These are phyloP conservation scores for Terrapene triunguis DNA, from an alignment of 2,113 vertebrate species.

Conservation along the genomic window DNA sequence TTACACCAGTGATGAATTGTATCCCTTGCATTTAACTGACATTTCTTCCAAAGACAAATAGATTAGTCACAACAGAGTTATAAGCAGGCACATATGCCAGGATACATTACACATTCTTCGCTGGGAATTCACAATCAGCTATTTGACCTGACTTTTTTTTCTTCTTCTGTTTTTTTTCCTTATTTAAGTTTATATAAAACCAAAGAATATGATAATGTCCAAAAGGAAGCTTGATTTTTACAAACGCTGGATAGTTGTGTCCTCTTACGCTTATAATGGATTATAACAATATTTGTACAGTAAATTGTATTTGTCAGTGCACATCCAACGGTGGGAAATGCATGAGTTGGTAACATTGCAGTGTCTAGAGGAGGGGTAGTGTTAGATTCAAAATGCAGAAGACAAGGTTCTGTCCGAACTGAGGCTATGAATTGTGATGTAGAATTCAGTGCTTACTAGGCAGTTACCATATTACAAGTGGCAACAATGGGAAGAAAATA, in stretches of 20 bases:
- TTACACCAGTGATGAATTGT: slow-evolving; percentile 1
- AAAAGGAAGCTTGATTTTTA: slow-evolving; percentile 5
- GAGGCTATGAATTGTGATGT: slow-evolving; percentile 51
- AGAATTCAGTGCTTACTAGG: slow-evolving; percentile 6
- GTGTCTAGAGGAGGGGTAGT: background rate
- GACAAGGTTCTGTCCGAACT: slow-evolving; percentile 77
- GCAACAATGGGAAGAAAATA: slow-evolving; percentile 19
- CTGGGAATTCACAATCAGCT: background rate
- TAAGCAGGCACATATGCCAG: slow-evolving; percentile 39
- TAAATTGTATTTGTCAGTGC: slow-evolving; percentile 10
- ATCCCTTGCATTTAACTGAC: slow-evolving; percentile 16
- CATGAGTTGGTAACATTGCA: slow-evolving; percentile 9
- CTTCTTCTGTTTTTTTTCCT: background rate
- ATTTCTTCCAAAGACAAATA: slow-evolving; percentile 50
- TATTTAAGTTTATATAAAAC: slow-evolving; percentile 76
- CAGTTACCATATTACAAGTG: background rate
- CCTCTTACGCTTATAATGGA: background rate
- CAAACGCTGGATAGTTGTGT: background rate
- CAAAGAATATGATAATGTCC: slow-evolving; percentile 68
- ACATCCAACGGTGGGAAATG: slow-evolving; percentile 12
- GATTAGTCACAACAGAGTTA: slow-evolving; percentile 10
- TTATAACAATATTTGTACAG: background rate
- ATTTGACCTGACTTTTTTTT: slow-evolving; percentile 10
- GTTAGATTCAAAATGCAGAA: slow-evolving; percentile 44
- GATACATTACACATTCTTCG: background rate